These are phyloP conservation scores for Argynnis bischoffii DNA, from an alignment of 2,888 invertebrate genomes.

Conservation along the genomic window DNA sequence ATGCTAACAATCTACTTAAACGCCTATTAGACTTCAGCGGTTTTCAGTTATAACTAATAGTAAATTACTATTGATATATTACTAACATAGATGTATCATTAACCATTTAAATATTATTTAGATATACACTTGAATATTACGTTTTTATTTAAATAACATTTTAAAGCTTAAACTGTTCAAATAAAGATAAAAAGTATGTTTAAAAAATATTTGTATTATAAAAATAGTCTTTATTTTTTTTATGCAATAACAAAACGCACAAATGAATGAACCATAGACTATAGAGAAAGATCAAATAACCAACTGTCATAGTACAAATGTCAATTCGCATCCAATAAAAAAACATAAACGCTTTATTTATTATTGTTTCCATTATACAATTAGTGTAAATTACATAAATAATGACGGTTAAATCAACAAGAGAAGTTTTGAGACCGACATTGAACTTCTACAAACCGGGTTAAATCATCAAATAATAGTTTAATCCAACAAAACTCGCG, in stretches of 20 bases:
- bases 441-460: constrained; percentile 56
- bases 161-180: too few relatives aligned
- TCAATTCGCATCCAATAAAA: constrained; percentile 25
- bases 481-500: constrained; percentile 53
- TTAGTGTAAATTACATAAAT: constrained; percentile 36
- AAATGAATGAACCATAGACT: constrained; percentile 11
- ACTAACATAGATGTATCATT: too few relatives aligned
- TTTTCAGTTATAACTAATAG: too few relatives aligned
- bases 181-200: too few relatives aligned
- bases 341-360: constrained; percentile 35
- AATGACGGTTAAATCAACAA: constrained; percentile 47
- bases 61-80: too few relatives aligned
- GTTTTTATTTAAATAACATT: too few relatives aligned
- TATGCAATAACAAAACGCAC: not conserved
- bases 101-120: too few relatives aligned
- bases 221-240: too few relatives aligned
- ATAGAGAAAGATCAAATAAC: not conserved
- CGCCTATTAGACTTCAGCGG: too few relatives aligned
- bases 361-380: constrained; percentile 37
- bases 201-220: too few relatives aligned
- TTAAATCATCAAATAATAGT: constrained; percentile 46
- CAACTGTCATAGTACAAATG: constrained; percentile 27
- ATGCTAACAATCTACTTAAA: too few relatives aligned
- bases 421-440: constrained; percentile 57
- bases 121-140: too few relatives aligned